A percentile compares a stretch with the other conserved stretches of the same genome.
These are phyloP conservation scores for Trypoxylon attenuatum DNA, from an alignment of 2,888 invertebrate genomes.

Conservation along the genomic window DNA sequence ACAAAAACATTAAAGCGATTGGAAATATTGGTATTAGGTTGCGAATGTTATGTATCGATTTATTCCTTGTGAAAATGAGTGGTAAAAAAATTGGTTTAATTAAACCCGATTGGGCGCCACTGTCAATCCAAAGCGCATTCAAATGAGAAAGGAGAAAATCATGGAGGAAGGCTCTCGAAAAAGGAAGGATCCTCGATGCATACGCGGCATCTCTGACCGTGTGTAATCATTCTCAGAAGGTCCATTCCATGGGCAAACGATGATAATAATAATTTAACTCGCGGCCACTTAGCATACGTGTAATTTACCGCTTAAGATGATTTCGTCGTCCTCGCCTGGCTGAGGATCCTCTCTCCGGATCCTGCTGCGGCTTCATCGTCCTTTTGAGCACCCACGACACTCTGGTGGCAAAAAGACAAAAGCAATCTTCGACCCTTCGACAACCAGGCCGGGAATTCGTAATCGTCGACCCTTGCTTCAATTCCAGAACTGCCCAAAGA, in stretches of 20 bases:
- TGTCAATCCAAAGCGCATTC: conserved; percentile 63
- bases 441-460: conserved; percentile 38
- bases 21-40: too few species aligned
- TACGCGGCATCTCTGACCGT: conserved; percentile 39
- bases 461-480: conserved; percentile 37
- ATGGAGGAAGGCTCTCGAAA: conserved; percentile 18
- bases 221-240: conserved; percentile 68
- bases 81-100: not conserved
- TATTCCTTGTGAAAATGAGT: too few species aligned
- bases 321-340: conserved; percentile 45
- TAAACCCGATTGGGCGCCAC: conserved; percentile 45
- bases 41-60: too few species aligned
- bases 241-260: conserved; percentile 56
- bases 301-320: conserved; percentile 68
- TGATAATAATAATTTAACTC: conserved; percentile 71
- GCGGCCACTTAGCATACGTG: conserved; percentile 69
- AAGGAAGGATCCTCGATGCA: conserved; percentile 43
- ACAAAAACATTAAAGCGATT: too few species aligned
- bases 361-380: not conserved
- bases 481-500: conserved; percentile 40
- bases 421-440: conserved; percentile 1
- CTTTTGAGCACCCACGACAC: not conserved
- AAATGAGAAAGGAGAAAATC: conserved; percentile 63
- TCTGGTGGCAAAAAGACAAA: not conserved
- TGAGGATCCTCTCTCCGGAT: conserved; percentile 4